These are phyloP conservation scores for Tethya wilhelma DNA, from an alignment of 37 sponge, comb jelly and placozoan species.

Conservation along the genomic window DNA sequence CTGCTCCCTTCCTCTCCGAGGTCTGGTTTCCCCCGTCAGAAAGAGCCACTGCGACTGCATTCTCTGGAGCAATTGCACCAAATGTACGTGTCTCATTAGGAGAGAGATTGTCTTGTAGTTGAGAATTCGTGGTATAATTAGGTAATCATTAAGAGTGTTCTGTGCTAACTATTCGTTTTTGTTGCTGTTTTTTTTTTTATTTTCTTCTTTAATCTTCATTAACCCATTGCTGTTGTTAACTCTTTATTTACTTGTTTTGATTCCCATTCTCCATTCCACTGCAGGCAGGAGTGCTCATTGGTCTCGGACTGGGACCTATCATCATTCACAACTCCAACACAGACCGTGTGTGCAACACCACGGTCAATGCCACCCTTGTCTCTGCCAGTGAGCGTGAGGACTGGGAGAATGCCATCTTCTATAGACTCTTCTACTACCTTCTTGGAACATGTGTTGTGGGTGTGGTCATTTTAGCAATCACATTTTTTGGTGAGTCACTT, in stretches of 20 bases:
- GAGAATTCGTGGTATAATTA: too few relatives aligned
- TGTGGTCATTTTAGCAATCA: conserved; percentile 7
- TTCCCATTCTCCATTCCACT: too few relatives aligned
- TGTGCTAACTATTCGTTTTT: too few relatives aligned
- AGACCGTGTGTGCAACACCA: conserved; percentile 8
- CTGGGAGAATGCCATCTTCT: conserved; percentile 31
- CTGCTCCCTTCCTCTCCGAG: conserved; percentile 38
- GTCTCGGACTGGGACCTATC: conserved; percentile 16
- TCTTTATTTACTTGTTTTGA: too few relatives aligned
- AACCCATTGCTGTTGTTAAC: too few relatives aligned
- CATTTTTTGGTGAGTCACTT: conserved; percentile 6
- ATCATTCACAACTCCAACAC: conserved; percentile 19
- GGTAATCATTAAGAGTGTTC: too few relatives aligned
- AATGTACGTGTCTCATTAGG: too few relatives aligned
- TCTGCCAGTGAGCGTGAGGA: background rate
- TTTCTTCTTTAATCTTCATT: too few relatives aligned
- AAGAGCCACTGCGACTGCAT: conserved; percentile 46
- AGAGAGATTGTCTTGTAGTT: too few relatives aligned
- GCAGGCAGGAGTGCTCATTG: conserved; percentile 28
- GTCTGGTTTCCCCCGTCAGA: conserved; percentile 57
- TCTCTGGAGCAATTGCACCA: conserved; percentile 21
- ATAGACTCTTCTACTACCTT: conserved; percentile 40
- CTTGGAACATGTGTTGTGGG: conserved; percentile 18
- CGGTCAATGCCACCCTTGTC: background rate
- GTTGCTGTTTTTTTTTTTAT: too few relatives aligned